These are phyloP conservation scores for Drosophila neocordata DNA, from an alignment of 1,140 invertebrate genomes.

Conservation along the genomic window DNA sequence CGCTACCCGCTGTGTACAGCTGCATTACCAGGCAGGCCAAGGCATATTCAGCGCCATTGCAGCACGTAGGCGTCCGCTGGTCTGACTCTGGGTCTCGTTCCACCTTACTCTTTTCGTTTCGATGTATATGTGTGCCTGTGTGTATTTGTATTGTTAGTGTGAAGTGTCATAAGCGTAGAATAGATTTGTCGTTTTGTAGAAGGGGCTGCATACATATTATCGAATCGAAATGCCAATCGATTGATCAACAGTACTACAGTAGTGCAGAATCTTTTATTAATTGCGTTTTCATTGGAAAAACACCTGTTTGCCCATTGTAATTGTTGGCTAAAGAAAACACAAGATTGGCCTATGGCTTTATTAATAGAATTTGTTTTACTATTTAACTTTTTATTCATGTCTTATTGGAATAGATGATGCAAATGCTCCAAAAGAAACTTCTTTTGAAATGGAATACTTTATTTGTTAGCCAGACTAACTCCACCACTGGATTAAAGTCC, in stretches of 20 bases:
- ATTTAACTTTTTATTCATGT: not conserved
- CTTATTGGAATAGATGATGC: no score
- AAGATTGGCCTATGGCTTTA: no score
- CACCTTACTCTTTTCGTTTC: not conserved
- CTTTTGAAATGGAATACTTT: no score
- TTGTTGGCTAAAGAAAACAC: no score
- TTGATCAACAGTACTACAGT: no score
- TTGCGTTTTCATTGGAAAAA: no score
- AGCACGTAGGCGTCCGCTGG: slow-evolving; percentile 72
- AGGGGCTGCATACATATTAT: not conserved
- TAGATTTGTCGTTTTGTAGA: not conserved
- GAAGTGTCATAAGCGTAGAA: slow-evolving; percentile 6
- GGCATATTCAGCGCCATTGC: slow-evolving; percentile 53
- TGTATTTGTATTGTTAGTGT: not conserved
- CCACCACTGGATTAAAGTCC: slow-evolving; percentile 21
- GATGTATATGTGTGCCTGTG: not conserved
- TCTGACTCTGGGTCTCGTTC: slow-evolving; percentile 45
- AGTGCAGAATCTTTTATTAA: no score
- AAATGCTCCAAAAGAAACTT: no score
- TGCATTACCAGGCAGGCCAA: slow-evolving; percentile 33
- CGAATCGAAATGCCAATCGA: no score
- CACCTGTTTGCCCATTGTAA: no score
- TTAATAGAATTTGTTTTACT: no score
- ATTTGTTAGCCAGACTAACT: not conserved
- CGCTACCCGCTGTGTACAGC: slow-evolving; percentile 46